Conservation (phyloP, 1,140 invertebrate species). For the Halictus rubicundus region DNA sequence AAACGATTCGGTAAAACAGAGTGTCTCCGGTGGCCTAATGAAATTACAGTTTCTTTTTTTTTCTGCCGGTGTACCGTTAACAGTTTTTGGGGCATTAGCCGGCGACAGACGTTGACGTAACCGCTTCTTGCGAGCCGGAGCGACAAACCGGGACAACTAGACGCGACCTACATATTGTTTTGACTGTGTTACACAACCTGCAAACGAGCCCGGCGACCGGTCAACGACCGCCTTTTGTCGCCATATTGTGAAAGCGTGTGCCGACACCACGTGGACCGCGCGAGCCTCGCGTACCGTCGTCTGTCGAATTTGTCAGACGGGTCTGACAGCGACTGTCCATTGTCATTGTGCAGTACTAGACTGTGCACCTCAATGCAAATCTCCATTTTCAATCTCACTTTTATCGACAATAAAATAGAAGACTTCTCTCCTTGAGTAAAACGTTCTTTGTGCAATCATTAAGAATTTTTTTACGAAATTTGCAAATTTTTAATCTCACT, state of each 20-base stretch:
- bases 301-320: slow-evolving; percentile 10
- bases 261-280: slow-evolving; percentile 51
- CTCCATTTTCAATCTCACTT: no score
- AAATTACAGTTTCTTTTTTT: neutral
- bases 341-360: neutral
- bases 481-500: no score
- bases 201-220: slow-evolving; percentile 39
- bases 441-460: no score
- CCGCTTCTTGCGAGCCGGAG: slow-evolving; percentile 26
- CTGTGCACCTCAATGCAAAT: no score
- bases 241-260: slow-evolving; percentile 70
- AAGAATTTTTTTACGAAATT: no score
- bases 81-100: slow-evolving; percentile 17
- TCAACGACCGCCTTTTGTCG: slow-evolving; percentile 53
- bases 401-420: no score
- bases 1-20: neutral
- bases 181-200: slow-evolving; percentile 62
- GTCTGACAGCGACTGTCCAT: neutral
- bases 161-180: slow-evolving; percentile 70
- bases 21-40: neutral
- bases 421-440: no score
- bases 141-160: slow-evolving; percentile 54
- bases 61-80: neutral
- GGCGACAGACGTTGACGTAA: slow-evolving; percentile 55
- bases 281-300: neutral